phyloP scores from a whole-genome alignment of 1,140 invertebrate species.

The Conopomorpha cramerella region DNA sequence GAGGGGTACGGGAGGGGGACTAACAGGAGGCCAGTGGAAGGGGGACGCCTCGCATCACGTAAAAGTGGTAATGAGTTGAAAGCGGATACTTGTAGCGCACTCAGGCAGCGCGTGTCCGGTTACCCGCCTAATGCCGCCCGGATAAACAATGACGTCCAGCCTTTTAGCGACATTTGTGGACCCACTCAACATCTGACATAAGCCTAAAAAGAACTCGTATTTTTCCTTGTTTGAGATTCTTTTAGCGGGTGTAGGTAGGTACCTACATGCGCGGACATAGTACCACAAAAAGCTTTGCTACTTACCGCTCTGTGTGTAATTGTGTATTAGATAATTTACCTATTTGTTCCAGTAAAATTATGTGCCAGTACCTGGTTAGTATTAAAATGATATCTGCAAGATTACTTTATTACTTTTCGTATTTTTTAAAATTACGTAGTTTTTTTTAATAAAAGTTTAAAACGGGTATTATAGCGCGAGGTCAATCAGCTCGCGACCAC shows the following conservation, averaged over 20 bases:
- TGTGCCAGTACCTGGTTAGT: no score
- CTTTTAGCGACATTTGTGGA: slow-evolving; percentile 60
- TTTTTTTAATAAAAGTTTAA: no score
- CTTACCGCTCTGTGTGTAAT: no score
- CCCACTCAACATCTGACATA: slow-evolving; percentile 52
- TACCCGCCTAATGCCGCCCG: slow-evolving; percentile 57
- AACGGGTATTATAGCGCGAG: no score
- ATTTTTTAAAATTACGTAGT: no score
- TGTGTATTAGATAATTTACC: no score
- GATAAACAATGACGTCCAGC: slow-evolving; percentile 59
- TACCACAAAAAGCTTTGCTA: no score
- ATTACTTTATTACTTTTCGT: no score
- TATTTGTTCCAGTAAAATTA: no score
- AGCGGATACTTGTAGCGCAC: slow-evolving; percentile 60
- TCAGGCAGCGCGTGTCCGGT: slow-evolving; percentile 55
- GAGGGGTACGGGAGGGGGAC: slow-evolving; percentile 24
- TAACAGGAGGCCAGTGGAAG: background rate
- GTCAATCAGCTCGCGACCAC: no score
- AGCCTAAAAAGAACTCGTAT: slow-evolving; percentile 52
- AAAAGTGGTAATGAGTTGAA: slow-evolving; percentile 58
- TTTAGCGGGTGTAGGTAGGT: slow-evolving; percentile 10
- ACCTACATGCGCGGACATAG: no score
- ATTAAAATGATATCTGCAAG: no score
- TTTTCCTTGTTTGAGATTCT: slow-evolving; percentile 28
- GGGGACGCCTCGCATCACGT: slow-evolving; percentile 44